A percentile compares a stretch with the other conserved stretches of the same genome.
phyloP scores from a whole-genome alignment of 2,113 vertebrate species.

The Sorex fumeus region DNA sequence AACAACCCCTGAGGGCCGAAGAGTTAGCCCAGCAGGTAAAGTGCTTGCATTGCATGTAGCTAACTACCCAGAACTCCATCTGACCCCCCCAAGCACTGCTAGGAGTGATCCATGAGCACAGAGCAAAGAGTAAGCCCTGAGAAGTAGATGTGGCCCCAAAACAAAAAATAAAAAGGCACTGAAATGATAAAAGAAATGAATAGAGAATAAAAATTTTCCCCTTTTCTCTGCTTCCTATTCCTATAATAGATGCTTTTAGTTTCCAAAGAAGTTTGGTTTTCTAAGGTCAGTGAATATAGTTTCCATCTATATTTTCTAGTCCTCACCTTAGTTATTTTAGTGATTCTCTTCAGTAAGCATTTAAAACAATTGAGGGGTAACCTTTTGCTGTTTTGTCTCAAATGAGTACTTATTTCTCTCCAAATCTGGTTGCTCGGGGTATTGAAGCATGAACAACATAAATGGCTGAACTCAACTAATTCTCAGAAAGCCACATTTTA shows the following conservation, averaged over 20 bases:
- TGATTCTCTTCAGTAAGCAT: slow-evolving; percentile 37
- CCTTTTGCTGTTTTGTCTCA: slow-evolving; percentile 72
- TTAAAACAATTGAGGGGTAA: slow-evolving; percentile 60
- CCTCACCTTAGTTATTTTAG: slow-evolving; percentile 57
- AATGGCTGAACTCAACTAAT: slow-evolving; percentile 71
- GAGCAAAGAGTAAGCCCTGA: no score
- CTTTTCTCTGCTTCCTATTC: slow-evolving; percentile 54
- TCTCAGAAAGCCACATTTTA: slow-evolving; percentile 80
- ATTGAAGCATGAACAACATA: slow-evolving; percentile 60
- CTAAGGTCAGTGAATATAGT: not conserved
- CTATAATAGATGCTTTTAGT: slow-evolving; percentile 55
- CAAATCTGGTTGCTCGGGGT: slow-evolving; percentile 68
- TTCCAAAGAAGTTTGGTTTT: slow-evolving; percentile 64
- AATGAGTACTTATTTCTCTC: slow-evolving; percentile 75
- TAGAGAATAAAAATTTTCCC: slow-evolving; percentile 26
- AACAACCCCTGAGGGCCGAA: no score
- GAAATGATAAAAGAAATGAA: not conserved
- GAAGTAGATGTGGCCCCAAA: no score
- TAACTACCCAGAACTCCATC: no score
- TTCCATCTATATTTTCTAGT: slow-evolving; percentile 35
- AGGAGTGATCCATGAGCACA: no score
- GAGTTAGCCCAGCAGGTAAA: no score
- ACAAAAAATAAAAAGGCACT: no score
- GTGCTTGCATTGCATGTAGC: no score
- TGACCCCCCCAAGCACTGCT: no score